Conservation (phyloP, 2,797 vertebrate genomes). For the Zenarchopterus dispar region DNA sequence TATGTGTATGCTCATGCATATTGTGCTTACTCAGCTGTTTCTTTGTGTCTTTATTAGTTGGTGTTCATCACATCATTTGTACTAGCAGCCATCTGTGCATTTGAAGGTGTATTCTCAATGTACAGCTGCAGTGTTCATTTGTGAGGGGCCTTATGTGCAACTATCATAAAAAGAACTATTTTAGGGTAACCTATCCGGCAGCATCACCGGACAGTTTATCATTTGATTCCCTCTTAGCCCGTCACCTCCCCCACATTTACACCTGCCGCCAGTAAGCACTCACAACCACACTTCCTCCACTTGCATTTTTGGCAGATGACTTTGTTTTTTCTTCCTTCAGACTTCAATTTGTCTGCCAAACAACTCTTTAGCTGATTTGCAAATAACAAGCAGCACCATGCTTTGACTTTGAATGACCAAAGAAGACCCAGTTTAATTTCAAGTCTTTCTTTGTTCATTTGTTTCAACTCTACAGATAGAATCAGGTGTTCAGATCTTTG, state of each 20-base stretch:
- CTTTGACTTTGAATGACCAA: constrained; percentile 41
- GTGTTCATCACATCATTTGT: constrained; percentile 44
- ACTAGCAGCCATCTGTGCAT: constrained; percentile 40
- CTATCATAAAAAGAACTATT: constrained; percentile 49
- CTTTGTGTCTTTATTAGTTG: constrained; percentile 47
- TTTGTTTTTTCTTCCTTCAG: constrained; percentile 42
- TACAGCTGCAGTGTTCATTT: constrained; percentile 32
- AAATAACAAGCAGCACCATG: constrained; percentile 50
- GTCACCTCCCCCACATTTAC: constrained; percentile 27
- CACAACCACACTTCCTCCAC: constrained; percentile 5
- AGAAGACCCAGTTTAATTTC: constrained; percentile 25
- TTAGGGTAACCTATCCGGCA: constrained; percentile 47
- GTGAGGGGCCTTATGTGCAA: constrained; percentile 36
- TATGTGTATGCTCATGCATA: constrained; percentile 20
- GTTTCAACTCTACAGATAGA: constrained; percentile 41
- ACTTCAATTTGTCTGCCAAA: constrained; percentile 60
- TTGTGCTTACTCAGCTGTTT: constrained; percentile 30
- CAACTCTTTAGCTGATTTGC: constrained; percentile 57
- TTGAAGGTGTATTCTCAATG: constrained; percentile 29
- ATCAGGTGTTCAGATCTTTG: constrained; percentile 54
- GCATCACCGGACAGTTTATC: constrained; percentile 11
- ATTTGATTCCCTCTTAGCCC: constrained; percentile 16
- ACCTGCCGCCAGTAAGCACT: constrained; percentile 9
- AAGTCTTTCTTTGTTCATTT: constrained; percentile 32
- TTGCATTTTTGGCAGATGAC: constrained; percentile 54